A percentile compares a stretch with the other conserved stretches of the same genome.
phyloP scores from a whole-genome alignment of 2,888 invertebrate species.

The Dromius quadrimaculatus region DNA sequence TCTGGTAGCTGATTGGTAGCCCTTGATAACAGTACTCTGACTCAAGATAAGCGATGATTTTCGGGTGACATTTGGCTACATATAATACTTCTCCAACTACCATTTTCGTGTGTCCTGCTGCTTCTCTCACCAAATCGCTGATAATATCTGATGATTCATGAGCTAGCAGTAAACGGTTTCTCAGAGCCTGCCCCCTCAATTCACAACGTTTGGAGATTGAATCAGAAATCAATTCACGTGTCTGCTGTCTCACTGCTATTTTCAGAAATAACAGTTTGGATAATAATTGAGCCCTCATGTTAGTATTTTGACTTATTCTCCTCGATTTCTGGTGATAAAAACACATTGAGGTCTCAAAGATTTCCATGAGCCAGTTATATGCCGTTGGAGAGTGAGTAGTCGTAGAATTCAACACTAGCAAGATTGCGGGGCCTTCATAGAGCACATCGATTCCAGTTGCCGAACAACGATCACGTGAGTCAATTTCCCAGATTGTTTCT shows the following conservation, averaged over 20 bases:
- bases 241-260: conserved; percentile 16
- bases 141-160: conserved; percentile 15
- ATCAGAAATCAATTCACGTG: conserved; percentile 27
- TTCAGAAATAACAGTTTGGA: conserved; percentile 30
- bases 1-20: conserved; percentile 18
- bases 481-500: conserved; percentile 2
- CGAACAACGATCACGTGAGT: background rate
- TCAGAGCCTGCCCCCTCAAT: conserved; percentile 24
- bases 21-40: conserved; percentile 26
- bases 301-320: conserved; percentile 20
- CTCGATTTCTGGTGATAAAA: conserved; percentile 14
- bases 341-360: conserved; percentile 2
- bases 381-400: background rate
- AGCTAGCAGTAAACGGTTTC: conserved; percentile 30
- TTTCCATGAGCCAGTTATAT: conserved; percentile 5
- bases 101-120: background rate
- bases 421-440: background rate
- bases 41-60: background rate
- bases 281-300: conserved; percentile 33
- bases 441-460: conserved; percentile 15
- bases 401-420: background rate
- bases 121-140: too few relatives aligned
- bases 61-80: background rate
- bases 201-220: conserved; percentile 20
- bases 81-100: conserved; percentile 29